Evolutionary conservation across 2,888 invertebrate genomes (phyloP).

Genomic region (Apomyelois bistriatella): DNA sequence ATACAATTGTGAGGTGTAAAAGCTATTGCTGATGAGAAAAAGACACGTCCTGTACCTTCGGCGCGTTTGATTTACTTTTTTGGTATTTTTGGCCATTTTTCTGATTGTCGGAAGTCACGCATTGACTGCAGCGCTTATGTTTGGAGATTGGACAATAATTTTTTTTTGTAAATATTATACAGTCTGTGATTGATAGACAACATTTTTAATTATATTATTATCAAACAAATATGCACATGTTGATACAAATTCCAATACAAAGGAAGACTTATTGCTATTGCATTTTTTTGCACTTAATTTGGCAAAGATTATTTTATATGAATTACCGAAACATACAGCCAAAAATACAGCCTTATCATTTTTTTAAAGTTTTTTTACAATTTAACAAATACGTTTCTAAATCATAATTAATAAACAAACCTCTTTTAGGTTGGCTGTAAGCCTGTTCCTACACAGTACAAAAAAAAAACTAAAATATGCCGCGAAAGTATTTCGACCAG

Average conservation of each 20-base stretch:
- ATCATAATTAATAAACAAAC: neutral
- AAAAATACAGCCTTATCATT: too few relatives aligned
- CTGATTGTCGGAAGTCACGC: conserved; percentile 27
- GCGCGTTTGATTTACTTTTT: conserved; percentile 13
- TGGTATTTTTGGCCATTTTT: conserved; percentile 19
- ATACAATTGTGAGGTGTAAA: conserved; percentile 15
- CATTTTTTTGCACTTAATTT: too few relatives aligned
- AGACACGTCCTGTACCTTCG: conserved; percentile 20
- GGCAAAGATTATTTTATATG: too few relatives aligned
- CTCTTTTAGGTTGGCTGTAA: neutral
- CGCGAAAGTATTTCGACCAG: neutral
- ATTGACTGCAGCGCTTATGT: conserved; percentile 17
- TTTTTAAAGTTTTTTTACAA: too few relatives aligned
- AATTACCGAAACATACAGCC: too few relatives aligned
- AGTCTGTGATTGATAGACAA: too few relatives aligned
- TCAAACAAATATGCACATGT: too few relatives aligned
- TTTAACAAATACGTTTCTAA: too few relatives aligned
- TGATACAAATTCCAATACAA: too few relatives aligned
- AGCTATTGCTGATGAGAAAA: conserved; percentile 13
- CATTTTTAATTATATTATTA: too few relatives aligned
- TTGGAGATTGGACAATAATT: conserved; percentile 15
- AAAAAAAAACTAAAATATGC: conserved; percentile 11
- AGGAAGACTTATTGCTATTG: too few relatives aligned
- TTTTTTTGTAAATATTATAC: too few relatives aligned
- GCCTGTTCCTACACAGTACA: neutral